A percentile compares a stretch with the other conserved stretches of the same genome.
These are phyloP conservation scores for Timema cristinae DNA, from an alignment of 2,888 invertebrate genomes.

Conservation along the genomic window DNA sequence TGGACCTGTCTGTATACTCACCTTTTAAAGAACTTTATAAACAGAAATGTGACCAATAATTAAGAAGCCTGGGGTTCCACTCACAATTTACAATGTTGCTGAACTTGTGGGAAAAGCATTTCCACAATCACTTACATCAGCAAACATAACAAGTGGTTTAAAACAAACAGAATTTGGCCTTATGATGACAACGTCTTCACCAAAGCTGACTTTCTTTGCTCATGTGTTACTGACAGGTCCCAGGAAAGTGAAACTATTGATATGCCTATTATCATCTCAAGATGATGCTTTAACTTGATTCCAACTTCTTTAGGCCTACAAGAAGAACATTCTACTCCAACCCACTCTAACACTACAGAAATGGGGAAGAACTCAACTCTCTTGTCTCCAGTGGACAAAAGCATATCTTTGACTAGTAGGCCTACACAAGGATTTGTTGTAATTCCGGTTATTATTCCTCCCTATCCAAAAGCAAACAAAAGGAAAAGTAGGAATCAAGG, in stretches of 20 bases:
- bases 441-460: not conserved
- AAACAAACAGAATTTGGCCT: not conserved
- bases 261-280: no score
- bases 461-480: not conserved
- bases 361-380: not conserved
- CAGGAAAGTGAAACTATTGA: not conserved
- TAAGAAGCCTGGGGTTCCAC: slow-evolving; percentile 41
- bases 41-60: slow-evolving; percentile 33
- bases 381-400: no score
- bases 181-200: not conserved
- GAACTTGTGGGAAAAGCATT: slow-evolving; percentile 8
- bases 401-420: no score
- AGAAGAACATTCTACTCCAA: not conserved
- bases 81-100: slow-evolving; percentile 30
- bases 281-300: no score
- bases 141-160: not conserved
- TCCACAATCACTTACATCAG: not conserved
- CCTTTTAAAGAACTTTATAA: slow-evolving; percentile 37
- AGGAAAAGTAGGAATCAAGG: not conserved
- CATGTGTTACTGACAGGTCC: not conserved
- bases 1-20: slow-evolving; percentile 37
- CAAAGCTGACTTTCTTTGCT: slow-evolving; percentile 6
- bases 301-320: no score
- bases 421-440: not conserved
- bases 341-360: slow-evolving; percentile 6